Base-by-base conservation (phyloP, 1,140 invertebrate genomes). In the Drosophila sproati region DNA sequence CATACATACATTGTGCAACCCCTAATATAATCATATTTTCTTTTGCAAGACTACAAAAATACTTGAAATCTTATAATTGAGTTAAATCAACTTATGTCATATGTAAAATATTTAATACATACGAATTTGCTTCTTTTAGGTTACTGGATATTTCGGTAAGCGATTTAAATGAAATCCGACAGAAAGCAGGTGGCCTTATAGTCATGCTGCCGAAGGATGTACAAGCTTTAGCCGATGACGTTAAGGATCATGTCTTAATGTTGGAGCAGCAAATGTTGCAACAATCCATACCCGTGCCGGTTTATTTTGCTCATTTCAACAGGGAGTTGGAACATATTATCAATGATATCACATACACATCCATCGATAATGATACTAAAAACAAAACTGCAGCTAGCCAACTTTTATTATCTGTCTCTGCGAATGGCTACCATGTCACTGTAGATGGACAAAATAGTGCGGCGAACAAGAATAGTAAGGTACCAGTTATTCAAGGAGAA, bases 371-470 rank as follows among this genome's bases (percentile, higher is more conserved):
- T 52, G 55, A 57, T 59, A 68, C 29, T 1, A 41, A 73, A 59
- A 72, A 87, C 50, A 50, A 94, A 95, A 82, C 96, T 39, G 97
- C 97, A 29, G 92, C 96, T 41, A 95, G 97, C 92, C 97, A 97
- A 10, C 93, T 99, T 86, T 93, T 98, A 56, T 96, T 96, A 85
- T 96, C 97, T 29, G 95, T 98, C 35, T 96, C 97, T n/a, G 97
- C 97, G 4, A 98, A 98, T 95, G 98, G 98, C 34, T 98, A 97
- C 91, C 97, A 98, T 93, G 94, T 98, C 72, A 96, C 97, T 48
- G 94, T 97, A 10, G 94, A 94, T 56, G 94, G 95, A 48, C 94
- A 96, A 74, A 94, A 96, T 1, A 95, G 95, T 88, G 92, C 95
- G 4, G 71, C 78, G 4, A 96, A 96, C 78, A 93, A 95, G 68